Evolutionary conservation across 1,140 invertebrate genomes (phyloP), one percentile per base, ranked within the genome.

Genomic region (Micrasema minimum): DNA sequence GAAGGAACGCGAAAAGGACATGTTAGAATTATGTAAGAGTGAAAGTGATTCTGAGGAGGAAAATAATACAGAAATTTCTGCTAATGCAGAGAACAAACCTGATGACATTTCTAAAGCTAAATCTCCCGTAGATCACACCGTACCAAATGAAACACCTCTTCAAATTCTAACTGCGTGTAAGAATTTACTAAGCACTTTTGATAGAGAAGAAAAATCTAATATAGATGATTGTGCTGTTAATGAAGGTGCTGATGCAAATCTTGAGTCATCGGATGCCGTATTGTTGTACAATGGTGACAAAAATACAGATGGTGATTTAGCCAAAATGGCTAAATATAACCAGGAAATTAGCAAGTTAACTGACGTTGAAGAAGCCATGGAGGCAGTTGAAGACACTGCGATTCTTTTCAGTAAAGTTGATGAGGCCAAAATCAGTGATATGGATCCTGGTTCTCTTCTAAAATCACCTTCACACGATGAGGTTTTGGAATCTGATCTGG

Each of bases 21-120:
- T 88, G 51, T 83, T 88, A 75, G 81, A 86, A 73, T 81, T 89
- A 72, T 89, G 86, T 75, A 88, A 88, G 78, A 88, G 87, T 78
- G 87, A 88, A 37, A 71, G 48, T 73, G 64, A 70, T 68, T 67
- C 26, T 31, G 68, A 71, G 59, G 51, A 67, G 31, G 66, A 50
- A 26, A 37, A 51, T 50, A 22, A 53, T 22, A 2, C 43, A 16
- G 16, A 50, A 46, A 9, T 26, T n/a, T 12, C 14, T 43, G 1
- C 23, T 18, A 62, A 62, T 3, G 18, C 22, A 59, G 6, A 5
- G 45, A 18, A 38, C 2, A 20, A 41, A 38, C 14, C 2, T 12
- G 22, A 55, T 31, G 31, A 59, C 45, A 26, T 9, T 41, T 18
- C 14, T 20, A 7, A 16, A 11, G 16, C 2, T 10, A 53, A 43